A percentile compares a stretch with the other conserved stretches of the same genome.
Conservation (phyloP, 2,113 vertebrate genomes). For the Potamarius usumacintae region DNA sequence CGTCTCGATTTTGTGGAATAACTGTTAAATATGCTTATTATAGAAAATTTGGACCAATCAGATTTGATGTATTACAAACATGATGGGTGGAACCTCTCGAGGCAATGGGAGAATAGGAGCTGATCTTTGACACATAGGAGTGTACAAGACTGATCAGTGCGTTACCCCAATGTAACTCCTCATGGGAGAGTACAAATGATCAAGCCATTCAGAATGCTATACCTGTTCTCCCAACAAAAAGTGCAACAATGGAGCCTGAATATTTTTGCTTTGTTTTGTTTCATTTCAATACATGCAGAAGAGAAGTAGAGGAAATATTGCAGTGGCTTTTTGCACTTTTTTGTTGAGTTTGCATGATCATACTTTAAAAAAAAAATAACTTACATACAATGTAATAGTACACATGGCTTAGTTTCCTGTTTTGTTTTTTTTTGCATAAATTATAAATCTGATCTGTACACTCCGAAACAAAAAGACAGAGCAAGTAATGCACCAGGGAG, state of each 20-base stretch:
- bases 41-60: background rate
- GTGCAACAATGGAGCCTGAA: background rate
- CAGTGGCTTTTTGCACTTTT: background rate
- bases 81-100: constrained; percentile 63
- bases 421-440: background rate
- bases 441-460: background rate
- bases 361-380: background rate
- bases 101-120: constrained; percentile 64
- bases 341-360: background rate
- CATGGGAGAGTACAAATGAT: constrained; percentile 34
- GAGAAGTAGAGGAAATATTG: background rate
- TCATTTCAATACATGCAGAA: background rate
- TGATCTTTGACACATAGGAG: constrained; percentile 28
- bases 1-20: no score
- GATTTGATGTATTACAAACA: background rate
- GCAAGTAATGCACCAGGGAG: background rate
- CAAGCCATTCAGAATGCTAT: constrained; percentile 23
- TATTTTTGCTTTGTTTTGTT: background rate
- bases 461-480: background rate
- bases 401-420: background rate
- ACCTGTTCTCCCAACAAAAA: background rate
- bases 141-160: constrained; percentile 23
- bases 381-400: background rate
- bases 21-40: no score
- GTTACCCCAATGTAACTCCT: constrained; percentile 43